Conservation (phyloP, 2,888 invertebrate genomes). For the Daptonema setosum region DNA sequence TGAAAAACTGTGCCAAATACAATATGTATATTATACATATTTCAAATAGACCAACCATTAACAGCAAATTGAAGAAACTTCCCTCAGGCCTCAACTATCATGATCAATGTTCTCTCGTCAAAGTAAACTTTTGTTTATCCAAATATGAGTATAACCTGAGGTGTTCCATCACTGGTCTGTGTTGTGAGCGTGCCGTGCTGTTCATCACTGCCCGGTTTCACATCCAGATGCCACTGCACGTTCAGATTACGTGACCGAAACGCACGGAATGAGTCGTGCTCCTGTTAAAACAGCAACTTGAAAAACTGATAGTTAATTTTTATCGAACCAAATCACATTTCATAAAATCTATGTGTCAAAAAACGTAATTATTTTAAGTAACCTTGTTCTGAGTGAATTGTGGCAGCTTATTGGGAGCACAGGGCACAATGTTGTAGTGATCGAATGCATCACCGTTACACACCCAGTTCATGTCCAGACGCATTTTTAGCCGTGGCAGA, state of each 20-base stretch:
- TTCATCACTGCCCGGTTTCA: slow-evolving; percentile 34
- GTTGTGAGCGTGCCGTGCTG: too few relatives aligned
- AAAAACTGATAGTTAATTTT: background rate
- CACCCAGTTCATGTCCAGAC: slow-evolving; percentile 62
- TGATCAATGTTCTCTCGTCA: too few relatives aligned
- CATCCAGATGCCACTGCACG: slow-evolving; percentile 50
- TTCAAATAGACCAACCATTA: too few relatives aligned
- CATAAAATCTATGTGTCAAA: background rate
- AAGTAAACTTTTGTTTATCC: too few relatives aligned
- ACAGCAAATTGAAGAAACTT: too few relatives aligned
- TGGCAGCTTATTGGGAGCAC: slow-evolving; percentile 81
- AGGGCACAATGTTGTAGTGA: slow-evolving; percentile 79
- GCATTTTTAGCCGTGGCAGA: slow-evolving; percentile 49
- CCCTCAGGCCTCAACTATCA: too few relatives aligned
- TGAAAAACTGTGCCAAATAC: too few relatives aligned
- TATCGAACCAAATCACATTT: background rate
- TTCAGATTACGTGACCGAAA: slow-evolving; percentile 70
- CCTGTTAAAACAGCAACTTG: slow-evolving; percentile 29
- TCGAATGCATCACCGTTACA: slow-evolving; percentile 81
- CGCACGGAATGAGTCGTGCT: slow-evolving; percentile 80
- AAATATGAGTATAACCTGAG: too few relatives aligned
- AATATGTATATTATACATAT: too few relatives aligned
- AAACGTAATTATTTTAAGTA: too few relatives aligned
- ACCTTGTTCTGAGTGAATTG: slow-evolving; percentile 87
- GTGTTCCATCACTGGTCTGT: too few relatives aligned